These are phyloP conservation scores for Fabriciana adippe DNA, from an alignment of 2,888 invertebrate genomes.

Conservation along the genomic window DNA sequence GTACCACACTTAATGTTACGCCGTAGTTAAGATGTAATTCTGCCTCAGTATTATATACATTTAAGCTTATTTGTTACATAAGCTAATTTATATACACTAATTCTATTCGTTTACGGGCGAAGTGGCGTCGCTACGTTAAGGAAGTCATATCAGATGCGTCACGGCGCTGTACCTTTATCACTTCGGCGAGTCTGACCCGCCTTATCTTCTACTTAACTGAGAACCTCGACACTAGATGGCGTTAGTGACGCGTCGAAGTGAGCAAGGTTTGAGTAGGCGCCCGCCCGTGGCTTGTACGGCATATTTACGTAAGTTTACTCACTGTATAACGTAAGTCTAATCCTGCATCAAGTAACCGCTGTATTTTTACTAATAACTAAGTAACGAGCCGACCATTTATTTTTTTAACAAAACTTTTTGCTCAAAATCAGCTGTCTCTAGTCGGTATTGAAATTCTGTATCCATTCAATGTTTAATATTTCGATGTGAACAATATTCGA, in stretches of 20 bases:
- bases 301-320: constrained; percentile 74
- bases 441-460: constrained; percentile 58
- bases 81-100: constrained; percentile 81
- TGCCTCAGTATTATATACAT: constrained; percentile 83
- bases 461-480: constrained; percentile 49
- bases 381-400: constrained; percentile 71
- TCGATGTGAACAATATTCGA: constrained; percentile 58
- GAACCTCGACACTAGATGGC: constrained; percentile 39
- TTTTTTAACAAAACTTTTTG: constrained; percentile 78
- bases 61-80: constrained; percentile 82
- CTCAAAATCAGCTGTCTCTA: constrained; percentile 73
- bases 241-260: constrained; percentile 45
- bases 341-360: constrained; percentile 74
- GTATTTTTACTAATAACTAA: constrained; percentile 68
- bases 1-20: constrained; percentile 80
- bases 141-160: constrained; percentile 79
- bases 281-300: constrained; percentile 77
- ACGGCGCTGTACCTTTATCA: constrained; percentile 60
- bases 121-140: constrained; percentile 72
- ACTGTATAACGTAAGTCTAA: constrained; percentile 78
- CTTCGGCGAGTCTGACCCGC: constrained; percentile 42
- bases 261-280: constrained; percentile 55
- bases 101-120: constrained; percentile 78
- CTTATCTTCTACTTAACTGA: constrained; percentile 23
- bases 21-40: constrained; percentile 82